Evolutionary conservation across 2,113 vertebrate genomes (phyloP), one percentile per base, ranked within the genome.

Genomic region (Lophochroa leadbeateri): DNA sequence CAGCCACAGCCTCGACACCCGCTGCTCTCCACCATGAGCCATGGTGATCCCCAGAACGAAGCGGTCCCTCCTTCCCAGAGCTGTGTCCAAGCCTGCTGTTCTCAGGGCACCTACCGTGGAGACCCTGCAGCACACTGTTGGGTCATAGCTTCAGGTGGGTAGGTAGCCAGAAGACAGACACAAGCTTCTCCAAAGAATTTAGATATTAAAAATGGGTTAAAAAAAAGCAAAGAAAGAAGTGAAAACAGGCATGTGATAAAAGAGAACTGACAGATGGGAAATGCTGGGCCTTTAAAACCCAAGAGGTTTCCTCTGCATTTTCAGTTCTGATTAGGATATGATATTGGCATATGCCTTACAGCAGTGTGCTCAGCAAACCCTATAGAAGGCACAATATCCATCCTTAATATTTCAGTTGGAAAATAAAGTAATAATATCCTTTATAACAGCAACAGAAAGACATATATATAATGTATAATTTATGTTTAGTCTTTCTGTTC

Each of bases 201-300:
- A 88, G n/a, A 29, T 83, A 63, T 1, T 68, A 78, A 82, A 82
- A 92, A 72, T 10, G 19, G 21, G 88, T 87, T 75, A 1, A 47
- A 60, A 78, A 64, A 82, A 77, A 61, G 24, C 31, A 84, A 75
- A 87, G 52, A 92, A 17, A 65, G 61, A 76, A 69, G 58, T 49
- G 63, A 43, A 95, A 87, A 87, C 28, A 84, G 28, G n/a, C 37
- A 76, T 1, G 5, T 39, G 60, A 90, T 82, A 81, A 90, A 88
- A 78, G 69, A 91, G 74, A 91, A 47, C 33, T 63, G 84, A 82
- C 93, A 97, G 91, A 90, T 69, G 67, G 90, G 78, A 90, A 97
- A 72, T 57, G 67, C 50, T 74, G 53, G 61, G 55, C 24, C 82
- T 95, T 90, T 52, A 67, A 83, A 78, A n/a, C 86, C 72, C 67